Evolutionary conservation across 1,140 invertebrate genomes (phyloP), one percentile per base, ranked within the genome.

Genomic region (Ceratina japonica): DNA sequence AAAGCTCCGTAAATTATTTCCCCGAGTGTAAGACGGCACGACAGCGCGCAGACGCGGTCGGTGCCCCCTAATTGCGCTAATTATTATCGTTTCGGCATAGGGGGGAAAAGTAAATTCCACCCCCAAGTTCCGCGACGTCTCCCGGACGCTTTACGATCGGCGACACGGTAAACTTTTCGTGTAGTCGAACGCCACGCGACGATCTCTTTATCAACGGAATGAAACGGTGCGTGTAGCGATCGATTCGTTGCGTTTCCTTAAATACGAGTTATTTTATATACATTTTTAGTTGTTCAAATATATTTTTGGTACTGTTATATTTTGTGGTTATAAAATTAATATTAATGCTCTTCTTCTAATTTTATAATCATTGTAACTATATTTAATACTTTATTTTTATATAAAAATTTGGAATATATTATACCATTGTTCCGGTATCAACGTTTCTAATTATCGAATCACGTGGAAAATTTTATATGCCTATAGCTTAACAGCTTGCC

Each of bases 1-100:
- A 86, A 85, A 86, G 80, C 84, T 65, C 73, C 13, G 84, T 85
- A 82, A 86, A 85, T 86, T 86, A 86, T 86, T 79, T 80, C 80
- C 70, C 13, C 79, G 82, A 86, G 83, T 86, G 85, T 85, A 82
- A 69, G 62, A 61, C 70, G 73, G 76, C 80, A 64, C 69, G 64
- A 65, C 12, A 69, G 49, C 51, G 69, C 71, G 62, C 66, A 80
- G 72, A 49, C 75, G 82, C 74, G 66, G 62, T 51, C 61, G 56
- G 24, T 56, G 62, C 73, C 64, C 61, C 83, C 76, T 83, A 85
- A 87, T 83, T 82, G 71, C 75, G 63, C 77, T 88, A 88, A 88
- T 88, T 88, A 87, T 88, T 86, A 87, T 87, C 78, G 80, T 80
- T 84, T 84, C 75, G 83, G 37, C 72, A 66, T 15, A 24, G 52